Conservation (phyloP, 2,797 vertebrate genomes). For the Sebastes itinus region DNA sequence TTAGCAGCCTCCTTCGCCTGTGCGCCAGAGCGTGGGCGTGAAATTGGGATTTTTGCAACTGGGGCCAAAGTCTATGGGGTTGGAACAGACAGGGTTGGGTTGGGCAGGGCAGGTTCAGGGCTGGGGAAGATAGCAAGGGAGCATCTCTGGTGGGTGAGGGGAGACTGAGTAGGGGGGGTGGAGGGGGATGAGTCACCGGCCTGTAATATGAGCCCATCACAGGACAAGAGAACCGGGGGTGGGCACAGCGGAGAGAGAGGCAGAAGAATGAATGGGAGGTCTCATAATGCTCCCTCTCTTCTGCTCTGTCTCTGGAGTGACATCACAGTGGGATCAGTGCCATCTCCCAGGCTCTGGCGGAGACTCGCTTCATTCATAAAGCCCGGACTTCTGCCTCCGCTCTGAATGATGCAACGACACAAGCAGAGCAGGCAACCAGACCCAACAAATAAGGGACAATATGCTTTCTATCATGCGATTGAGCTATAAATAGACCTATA, state of each 20-base stretch:
- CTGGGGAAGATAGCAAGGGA: constrained; percentile 51
- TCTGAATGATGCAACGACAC: constrained; percentile 78
- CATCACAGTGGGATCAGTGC: constrained; percentile 81
- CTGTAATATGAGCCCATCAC: constrained; percentile 81
- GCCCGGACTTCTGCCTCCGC: constrained; percentile 66
- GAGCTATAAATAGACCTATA: constrained; percentile 74
- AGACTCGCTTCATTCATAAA: constrained; percentile 84
- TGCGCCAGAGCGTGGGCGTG: constrained; percentile 58
- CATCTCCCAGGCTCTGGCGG: constrained; percentile 75
- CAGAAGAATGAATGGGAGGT: constrained; percentile 73
- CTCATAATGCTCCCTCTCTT: constrained; percentile 72
- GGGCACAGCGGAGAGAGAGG: constrained; percentile 24
- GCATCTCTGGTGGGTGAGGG: constrained; percentile 65
- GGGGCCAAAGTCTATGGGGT: constrained; percentile 35
- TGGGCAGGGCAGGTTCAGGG: constrained; percentile 37
- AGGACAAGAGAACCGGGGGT: constrained; percentile 62
- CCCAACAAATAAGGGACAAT: constrained; percentile 70
- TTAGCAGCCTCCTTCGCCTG: constrained; percentile 57
- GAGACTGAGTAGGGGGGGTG: neutral
- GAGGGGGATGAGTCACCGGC: constrained; percentile 70
- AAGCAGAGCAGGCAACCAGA: constrained; percentile 71
- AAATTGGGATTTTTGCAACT: constrained; percentile 73
- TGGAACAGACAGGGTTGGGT: constrained; percentile 28
- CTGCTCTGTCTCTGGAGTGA: constrained; percentile 74
- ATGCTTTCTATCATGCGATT: constrained; percentile 63